Evolutionary conservation across 2,113 vertebrate genomes (phyloP).

Genomic region (Clarias macrocephalus): DNA sequence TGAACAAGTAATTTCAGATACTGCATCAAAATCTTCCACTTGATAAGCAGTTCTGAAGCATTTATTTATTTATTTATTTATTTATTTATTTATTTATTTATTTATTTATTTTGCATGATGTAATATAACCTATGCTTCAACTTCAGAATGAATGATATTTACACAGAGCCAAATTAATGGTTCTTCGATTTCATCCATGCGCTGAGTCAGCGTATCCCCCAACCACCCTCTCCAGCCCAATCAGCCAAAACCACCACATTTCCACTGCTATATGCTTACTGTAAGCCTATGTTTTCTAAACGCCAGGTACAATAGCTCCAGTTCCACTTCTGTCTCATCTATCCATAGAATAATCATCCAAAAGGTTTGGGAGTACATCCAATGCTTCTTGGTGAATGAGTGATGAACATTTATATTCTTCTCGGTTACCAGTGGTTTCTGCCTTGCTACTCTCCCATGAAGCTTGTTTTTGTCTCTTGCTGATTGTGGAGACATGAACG

Average conservation of each 20-base stretch:
- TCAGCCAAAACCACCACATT: background rate
- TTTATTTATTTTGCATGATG: background rate
- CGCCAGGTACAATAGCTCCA: background rate
- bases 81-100: background rate
- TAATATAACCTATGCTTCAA: background rate
- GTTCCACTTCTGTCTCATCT: background rate
- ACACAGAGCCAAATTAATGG: background rate
- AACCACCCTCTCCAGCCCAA: background rate
- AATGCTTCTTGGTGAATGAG: background rate
- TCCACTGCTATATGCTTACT: background rate
- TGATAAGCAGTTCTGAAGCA: background rate
- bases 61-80: background rate
- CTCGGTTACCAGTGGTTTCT: background rate
- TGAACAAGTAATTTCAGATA: background rate
- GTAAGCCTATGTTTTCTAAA: background rate
- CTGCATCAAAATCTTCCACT: background rate
- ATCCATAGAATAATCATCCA: background rate
- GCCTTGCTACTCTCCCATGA: slow-evolving; percentile 7
- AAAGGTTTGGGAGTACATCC: background rate
- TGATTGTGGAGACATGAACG: slow-evolving; percentile 1
- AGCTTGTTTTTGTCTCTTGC: slow-evolving; percentile 5
- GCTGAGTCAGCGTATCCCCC: background rate
- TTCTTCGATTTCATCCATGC: background rate
- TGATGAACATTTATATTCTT: slow-evolving; percentile 7
- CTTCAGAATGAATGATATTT: slow-evolving; percentile 9